These are phyloP conservation scores for Drosophila fungiperda DNA, from an alignment of 2,888 invertebrate genomes.

Conservation along the genomic window DNA sequence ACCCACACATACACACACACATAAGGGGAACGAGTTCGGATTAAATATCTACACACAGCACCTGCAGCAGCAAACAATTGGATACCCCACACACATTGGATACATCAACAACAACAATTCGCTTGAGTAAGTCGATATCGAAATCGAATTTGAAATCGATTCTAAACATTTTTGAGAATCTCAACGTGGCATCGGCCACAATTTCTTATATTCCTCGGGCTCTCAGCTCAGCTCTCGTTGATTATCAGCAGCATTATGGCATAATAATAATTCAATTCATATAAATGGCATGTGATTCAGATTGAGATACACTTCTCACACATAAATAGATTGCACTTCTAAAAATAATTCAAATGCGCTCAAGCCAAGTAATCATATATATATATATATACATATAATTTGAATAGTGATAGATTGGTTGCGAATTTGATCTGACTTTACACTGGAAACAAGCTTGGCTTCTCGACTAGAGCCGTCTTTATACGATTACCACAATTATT, in stretches of 20 bases:
- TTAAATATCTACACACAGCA: slow-evolving; percentile 63
- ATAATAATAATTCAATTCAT: slow-evolving; percentile 11
- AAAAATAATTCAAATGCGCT: slow-evolving; percentile 20
- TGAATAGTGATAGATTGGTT: not conserved
- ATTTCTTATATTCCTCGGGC: slow-evolving; percentile 1
- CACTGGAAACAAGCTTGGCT: not conserved
- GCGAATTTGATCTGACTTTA: not conserved
- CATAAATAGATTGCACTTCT: slow-evolving; percentile 30
- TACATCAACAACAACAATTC: slow-evolving; percentile 62
- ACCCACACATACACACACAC: slow-evolving; percentile 27
- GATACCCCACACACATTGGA: slow-evolving; percentile 69
- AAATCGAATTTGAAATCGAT: slow-evolving; percentile 5
- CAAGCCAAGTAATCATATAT: not conserved
- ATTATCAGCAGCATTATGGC: slow-evolving; percentile 18
- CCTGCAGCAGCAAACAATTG: slow-evolving; percentile 63
- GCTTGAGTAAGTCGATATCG: slow-evolving; percentile 66
- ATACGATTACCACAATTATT: too few species aligned
- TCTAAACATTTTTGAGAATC: slow-evolving; percentile 1
- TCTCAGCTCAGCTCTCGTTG: slow-evolving; percentile 3
- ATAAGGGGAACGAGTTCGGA: slow-evolving; percentile 46
- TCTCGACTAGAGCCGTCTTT: not conserved
- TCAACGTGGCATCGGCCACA: slow-evolving; percentile 24
- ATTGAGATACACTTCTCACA: not conserved
- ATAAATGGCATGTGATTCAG: slow-evolving; percentile 13
- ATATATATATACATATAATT: not conserved